phyloP scores from a whole-genome alignment of 2,113 vertebrate genomes.

The Alexandromys fortis region DNA sequence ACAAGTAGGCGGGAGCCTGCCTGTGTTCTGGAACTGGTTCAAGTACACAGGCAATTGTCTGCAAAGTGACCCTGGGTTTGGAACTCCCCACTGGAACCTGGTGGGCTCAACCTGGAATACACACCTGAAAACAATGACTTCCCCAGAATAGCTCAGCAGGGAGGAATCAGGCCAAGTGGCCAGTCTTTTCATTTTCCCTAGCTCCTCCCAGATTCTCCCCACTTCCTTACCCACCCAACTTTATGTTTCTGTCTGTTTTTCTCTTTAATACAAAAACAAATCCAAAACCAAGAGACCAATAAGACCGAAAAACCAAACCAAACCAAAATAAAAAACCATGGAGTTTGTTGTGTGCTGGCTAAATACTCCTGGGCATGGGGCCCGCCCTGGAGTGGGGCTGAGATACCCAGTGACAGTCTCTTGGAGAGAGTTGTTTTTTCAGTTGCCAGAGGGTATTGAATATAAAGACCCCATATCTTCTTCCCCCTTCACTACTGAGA shows the following conservation, averaged over 20 bases:
- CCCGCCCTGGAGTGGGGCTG: neutral
- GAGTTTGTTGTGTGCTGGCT: neutral
- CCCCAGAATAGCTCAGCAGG: neutral
- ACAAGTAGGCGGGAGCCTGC: neutral
- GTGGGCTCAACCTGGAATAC: neutral
- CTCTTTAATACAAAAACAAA: neutral
- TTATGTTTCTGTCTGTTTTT: neutral
- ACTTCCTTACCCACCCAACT: neutral
- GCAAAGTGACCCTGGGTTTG: neutral
- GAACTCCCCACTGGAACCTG: neutral
- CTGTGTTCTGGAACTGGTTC: neutral
- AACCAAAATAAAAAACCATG: neutral
- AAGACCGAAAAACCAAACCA: neutral
- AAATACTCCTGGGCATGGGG: neutral
- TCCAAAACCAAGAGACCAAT: neutral
- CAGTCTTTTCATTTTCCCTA: neutral
- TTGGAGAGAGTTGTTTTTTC: neutral
- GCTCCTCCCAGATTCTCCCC: neutral
- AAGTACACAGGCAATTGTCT: accelerated
- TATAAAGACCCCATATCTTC: neutral
- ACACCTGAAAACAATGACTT: neutral
- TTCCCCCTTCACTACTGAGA: neutral
- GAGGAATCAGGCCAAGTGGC: neutral
- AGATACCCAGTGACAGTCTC: neutral
- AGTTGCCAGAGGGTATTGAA: neutral